Percentiles rank a stretch among this genome's conserved stretches.
Evolutionary conservation across 92 coral and sea anemone genomes (phyloP).

Genomic region (Pocillopora grandis): DNA sequence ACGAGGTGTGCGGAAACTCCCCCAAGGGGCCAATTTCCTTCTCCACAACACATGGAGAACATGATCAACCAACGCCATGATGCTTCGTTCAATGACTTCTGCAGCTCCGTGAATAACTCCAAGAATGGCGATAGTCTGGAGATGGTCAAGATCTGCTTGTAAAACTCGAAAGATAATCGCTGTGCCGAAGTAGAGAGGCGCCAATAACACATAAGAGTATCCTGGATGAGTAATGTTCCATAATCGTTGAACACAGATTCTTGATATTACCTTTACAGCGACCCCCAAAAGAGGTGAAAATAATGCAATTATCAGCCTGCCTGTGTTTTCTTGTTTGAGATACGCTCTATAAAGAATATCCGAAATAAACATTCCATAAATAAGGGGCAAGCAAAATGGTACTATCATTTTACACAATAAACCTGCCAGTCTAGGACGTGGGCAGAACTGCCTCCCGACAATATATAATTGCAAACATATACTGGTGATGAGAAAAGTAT

Average conservation of each 20-base stretch:
- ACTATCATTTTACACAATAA: background rate
- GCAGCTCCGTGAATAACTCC: conserved; percentile 27
- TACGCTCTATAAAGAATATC: background rate
- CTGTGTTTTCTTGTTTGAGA: background rate
- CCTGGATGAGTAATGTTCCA: conserved; percentile 36
- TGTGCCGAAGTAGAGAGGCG: background rate
- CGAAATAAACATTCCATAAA: background rate
- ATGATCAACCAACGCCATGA: conserved; percentile 18
- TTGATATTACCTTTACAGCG: background rate
- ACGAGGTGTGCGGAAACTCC: conserved; percentile 51
- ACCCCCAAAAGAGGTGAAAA: conserved; percentile 15
- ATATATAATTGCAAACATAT: background rate
- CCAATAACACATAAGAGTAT: conserved; percentile 11
- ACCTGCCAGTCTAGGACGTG: background rate
- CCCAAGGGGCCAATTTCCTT: conserved; percentile 26
- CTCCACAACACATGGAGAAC: background rate
- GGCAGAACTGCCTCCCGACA: background rate
- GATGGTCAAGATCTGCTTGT: conserved; percentile 1
- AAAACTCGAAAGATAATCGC: background rate
- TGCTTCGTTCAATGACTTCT: conserved; percentile 18
- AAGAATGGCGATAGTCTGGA: background rate
- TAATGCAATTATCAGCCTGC: background rate
- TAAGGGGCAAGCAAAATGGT: background rate
- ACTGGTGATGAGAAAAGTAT: background rate
- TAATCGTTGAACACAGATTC: conserved; percentile 19